These are phyloP conservation scores for Alouatta palliata DNA, from an alignment of 2,113 vertebrate genomes.

Conservation along the genomic window DNA sequence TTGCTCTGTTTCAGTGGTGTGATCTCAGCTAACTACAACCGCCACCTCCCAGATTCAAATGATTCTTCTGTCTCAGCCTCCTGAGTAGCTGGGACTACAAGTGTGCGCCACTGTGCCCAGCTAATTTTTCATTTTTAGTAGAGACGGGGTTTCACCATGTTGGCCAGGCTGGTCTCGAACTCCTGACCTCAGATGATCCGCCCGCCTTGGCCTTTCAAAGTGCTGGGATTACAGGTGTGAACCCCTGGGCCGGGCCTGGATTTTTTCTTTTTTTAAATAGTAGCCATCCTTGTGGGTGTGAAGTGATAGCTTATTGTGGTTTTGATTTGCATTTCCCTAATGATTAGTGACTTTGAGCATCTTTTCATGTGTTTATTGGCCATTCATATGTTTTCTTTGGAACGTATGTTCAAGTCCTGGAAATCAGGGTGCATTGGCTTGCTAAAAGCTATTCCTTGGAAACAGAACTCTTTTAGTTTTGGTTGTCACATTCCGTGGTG, in stretches of 20 bases:
- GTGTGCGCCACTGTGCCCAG: rapidly evolving
- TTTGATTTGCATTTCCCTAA: background rate
- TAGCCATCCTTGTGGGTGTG: background rate
- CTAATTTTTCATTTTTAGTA: too few relatives aligned
- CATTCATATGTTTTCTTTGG: background rate
- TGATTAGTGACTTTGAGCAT: background rate
- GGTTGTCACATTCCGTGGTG: background rate
- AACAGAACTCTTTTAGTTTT: background rate
- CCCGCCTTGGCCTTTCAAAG: too few relatives aligned
- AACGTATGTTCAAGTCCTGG: background rate
- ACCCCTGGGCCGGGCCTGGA: too few relatives aligned
- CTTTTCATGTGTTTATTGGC: background rate
- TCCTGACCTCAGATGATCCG: too few relatives aligned
- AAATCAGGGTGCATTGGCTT: background rate
- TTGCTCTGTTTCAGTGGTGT: too few relatives aligned
- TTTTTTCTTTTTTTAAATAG: background rate
- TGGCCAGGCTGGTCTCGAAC: too few relatives aligned
- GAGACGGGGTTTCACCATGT: too few relatives aligned
- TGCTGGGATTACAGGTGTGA: too few relatives aligned
- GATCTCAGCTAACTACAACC: too few relatives aligned
- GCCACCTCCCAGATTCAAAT: too few relatives aligned
- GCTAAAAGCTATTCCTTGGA: background rate
- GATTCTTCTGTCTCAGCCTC: too few relatives aligned
- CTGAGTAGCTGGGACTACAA: too few relatives aligned
- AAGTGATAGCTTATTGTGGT: background rate